These are phyloP conservation scores for Leptodactylus fallax DNA, from an alignment of 2,797 vertebrate genomes.

Conservation along the genomic window DNA sequence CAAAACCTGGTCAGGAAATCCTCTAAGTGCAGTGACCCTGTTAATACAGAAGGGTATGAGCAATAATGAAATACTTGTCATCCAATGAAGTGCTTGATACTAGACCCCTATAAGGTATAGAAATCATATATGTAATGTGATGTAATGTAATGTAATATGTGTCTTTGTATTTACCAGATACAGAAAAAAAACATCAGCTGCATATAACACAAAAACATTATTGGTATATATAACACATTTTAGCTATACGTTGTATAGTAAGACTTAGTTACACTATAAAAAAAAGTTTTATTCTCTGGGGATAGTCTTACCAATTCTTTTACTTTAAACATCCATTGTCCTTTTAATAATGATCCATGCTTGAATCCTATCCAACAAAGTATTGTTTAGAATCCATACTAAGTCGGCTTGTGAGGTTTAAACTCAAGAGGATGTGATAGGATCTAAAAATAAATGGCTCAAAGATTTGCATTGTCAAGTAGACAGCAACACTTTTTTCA, in stretches of 20 bases:
- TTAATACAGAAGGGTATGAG: too few species aligned
- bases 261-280: not conserved
- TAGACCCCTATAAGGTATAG: too few species aligned
- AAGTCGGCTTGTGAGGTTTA: constrained; percentile 19
- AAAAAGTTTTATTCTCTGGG: constrained; percentile 2
- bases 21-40: too few species aligned
- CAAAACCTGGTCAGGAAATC: too few species aligned
- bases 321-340: not conserved
- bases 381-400: constrained; percentile 34
- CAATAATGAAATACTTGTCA: too few species aligned
- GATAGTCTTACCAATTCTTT: constrained; percentile 5
- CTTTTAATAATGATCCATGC: constrained; percentile 24
- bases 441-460: constrained; percentile 31
- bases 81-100: too few species aligned
- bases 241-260: not conserved
- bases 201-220: not conserved
- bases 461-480: constrained; percentile 39
- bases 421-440: constrained; percentile 20
- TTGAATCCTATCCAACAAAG: constrained; percentile 26
- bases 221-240: not conserved
- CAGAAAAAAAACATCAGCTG: not conserved
- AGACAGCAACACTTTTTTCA: constrained; percentile 30
- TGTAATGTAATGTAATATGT: not conserved
- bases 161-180: not conserved
- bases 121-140: not conserved